Percentiles rank a stretch among this genome's conserved stretches.
These are phyloP conservation scores for Hylomyscus alleni DNA, from an alignment of 2,797 vertebrate genomes.

Conservation along the genomic window DNA sequence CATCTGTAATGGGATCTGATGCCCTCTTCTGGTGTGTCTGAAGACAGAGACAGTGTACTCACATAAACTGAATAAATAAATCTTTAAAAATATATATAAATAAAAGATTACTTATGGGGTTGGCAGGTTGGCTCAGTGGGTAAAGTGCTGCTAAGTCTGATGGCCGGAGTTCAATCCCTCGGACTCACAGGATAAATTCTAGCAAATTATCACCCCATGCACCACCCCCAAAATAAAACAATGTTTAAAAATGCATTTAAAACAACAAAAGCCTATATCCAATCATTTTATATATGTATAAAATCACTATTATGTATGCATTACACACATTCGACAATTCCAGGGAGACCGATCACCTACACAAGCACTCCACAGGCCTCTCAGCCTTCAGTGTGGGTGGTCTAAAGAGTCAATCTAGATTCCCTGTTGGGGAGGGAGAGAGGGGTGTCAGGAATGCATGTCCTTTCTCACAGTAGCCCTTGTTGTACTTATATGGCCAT, in stretches of 20 bases:
- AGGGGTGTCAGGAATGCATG: neutral
- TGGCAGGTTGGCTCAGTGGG: neutral
- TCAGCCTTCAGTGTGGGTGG: neutral
- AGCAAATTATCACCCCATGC: neutral
- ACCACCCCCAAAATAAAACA: neutral
- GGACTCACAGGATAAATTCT: neutral
- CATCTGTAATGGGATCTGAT: too few species aligned
- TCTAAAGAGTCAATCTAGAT: neutral
- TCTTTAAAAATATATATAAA: too few species aligned
- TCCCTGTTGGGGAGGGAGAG: neutral
- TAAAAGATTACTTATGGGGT: neutral
- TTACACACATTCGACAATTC: neutral
- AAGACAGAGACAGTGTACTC: too few species aligned
- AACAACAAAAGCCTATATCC: neutral
- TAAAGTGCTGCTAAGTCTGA: neutral
- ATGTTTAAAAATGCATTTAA: neutral
- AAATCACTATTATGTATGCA: neutral
- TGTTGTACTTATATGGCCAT: slow-evolving; percentile 15
- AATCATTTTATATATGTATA: neutral
- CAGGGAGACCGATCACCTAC: neutral
- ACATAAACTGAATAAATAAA: too few species aligned
- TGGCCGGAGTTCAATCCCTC: neutral
- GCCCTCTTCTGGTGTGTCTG: too few species aligned
- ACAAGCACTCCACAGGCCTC: neutral
- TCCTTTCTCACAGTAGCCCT: neutral